These are phyloP conservation scores for Notocelia uddmanniana DNA, from an alignment of 2,888 invertebrate species.

Conservation along the genomic window DNA sequence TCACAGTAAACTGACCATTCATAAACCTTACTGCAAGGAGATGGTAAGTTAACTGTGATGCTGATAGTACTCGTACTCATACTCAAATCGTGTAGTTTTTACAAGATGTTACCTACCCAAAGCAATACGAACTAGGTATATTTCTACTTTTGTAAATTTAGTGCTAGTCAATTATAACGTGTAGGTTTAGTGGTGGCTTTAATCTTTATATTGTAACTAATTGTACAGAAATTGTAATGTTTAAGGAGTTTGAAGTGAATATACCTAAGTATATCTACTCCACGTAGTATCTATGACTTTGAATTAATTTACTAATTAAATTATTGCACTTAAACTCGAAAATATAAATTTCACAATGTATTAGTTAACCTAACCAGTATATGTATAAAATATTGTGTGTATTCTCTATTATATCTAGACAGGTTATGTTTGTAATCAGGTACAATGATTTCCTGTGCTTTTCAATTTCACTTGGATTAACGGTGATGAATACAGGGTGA, in stretches of 20 bases:
- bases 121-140: constrained; percentile 52
- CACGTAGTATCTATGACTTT: not conserved
- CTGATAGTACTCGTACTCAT: no score
- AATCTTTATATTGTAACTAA: constrained; percentile 37
- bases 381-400: not conserved
- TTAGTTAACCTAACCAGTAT: not conserved
- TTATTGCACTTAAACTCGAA: constrained; percentile 11
- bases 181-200: constrained; percentile 30
- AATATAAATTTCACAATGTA: not conserved
- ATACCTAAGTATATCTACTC: not conserved
- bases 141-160: constrained; percentile 56
- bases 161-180: constrained; percentile 68
- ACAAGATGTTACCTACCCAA: constrained; percentile 47
- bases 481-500: not conserved
- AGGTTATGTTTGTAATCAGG: no score
- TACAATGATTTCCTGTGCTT: not conserved
- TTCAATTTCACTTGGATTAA: not conserved
- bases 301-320: constrained; percentile 18
- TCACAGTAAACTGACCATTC: no score
- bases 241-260: not conserved
- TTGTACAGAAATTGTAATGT: not conserved
- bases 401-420: not conserved
- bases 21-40: no score
- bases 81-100: not conserved
- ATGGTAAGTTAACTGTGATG: no score